Evolutionary conservation across 2,797 vertebrate species (phyloP), one percentile per base, ranked within the genome.

Genomic region (Podarcis lilfordi): DNA sequence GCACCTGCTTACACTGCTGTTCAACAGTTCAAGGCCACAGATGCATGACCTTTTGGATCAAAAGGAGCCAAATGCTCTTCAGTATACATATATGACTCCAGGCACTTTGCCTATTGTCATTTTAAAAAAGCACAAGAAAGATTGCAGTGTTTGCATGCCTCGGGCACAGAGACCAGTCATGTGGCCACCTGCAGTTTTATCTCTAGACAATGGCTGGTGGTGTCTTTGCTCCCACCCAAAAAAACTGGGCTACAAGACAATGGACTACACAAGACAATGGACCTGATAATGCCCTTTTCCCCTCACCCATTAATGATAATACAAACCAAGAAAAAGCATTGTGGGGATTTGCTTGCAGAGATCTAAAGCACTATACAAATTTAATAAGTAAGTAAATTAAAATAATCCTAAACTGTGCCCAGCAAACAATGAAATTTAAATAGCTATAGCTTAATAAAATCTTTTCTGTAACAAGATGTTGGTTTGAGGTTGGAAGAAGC

Each of bases 61-160:
- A 76, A 80, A 82, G 32, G 43, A 81, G 32, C 17, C 71, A 77
- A 82, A 82, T 40, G 68, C 19, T 79, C 17, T 74, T 80, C 40
- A 15, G 78, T 40, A 81, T 71, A 78, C 61, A 86, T 35, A 66
- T 19, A 40, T 76, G 32, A 61, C 61, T 80, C 79, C 84, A 59
- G 61, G 45, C 45, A 43, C 29, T 59, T 81, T 85, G 59, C 64
- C 80, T 82, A 40, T 68, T 86, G 84, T 59, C 88, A 32, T 59
- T 55, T 55, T 68, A 27, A 32, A 69, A 55, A 86, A 82, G 27
- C 64, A 82, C 32, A 8, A 27, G 27, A 76, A 71, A 85, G 84
- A 68, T 82, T 59, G 71, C 27, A 61, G 11, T 59, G 79, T 76
- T 68, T 86, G 72, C 61, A 69, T 89, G 79, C 61, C 72, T 76